Evolutionary conservation across 2,888 invertebrate species (phyloP).

Genomic region (Phragmatobia fuliginosa): DNA sequence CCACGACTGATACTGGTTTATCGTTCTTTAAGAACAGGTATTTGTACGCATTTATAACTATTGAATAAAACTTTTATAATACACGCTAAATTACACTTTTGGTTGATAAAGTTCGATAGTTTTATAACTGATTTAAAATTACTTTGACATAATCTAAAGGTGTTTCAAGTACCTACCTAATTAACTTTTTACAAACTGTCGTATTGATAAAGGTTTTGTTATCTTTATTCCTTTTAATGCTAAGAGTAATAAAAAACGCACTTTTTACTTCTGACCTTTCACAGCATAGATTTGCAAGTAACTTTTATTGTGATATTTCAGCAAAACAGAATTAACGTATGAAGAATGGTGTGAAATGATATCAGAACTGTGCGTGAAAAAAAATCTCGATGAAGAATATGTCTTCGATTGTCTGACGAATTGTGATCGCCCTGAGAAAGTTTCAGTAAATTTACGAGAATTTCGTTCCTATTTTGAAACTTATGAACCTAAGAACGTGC

Average conservation of each 20-base stretch:
- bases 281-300: not conserved
- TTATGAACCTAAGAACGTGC: conserved; percentile 34
- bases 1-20: conserved; percentile 77
- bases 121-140: no score
- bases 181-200: no score
- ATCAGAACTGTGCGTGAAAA: conserved; percentile 62
- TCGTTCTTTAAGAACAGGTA: conserved; percentile 58
- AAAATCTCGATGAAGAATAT: conserved; percentile 57
- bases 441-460: conserved; percentile 62
- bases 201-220: no score
- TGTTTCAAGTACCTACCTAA: no score
- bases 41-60: not conserved
- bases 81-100: not conserved
- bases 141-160: no score
- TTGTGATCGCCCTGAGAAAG: conserved; percentile 72
- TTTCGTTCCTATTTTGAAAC: conserved; percentile 69
- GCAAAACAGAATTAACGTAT: conserved; percentile 69
- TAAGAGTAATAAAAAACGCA: no score
- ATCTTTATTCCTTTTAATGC: no score
- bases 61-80: not conserved
- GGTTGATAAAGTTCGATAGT: not conserved
- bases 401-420: conserved; percentile 61
- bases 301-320: conserved; percentile 50
- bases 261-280: no score
- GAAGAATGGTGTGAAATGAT: conserved; percentile 70